phyloP scores from a whole-genome alignment of 2,888 invertebrate genomes.

The Blastobasis lacticolella region DNA sequence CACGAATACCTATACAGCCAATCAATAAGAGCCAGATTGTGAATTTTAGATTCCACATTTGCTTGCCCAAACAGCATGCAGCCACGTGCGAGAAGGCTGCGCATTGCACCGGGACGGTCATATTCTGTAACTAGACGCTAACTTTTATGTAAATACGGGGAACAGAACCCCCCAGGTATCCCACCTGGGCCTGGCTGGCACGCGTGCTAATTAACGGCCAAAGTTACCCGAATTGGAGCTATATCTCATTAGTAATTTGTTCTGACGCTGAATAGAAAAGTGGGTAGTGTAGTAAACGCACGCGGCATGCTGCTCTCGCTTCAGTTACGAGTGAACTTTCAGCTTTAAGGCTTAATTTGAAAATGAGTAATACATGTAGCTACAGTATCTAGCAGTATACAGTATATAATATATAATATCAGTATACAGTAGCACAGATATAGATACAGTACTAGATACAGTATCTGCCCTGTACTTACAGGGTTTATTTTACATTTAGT shows the following conservation, averaged over 20 bases:
- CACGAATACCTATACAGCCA: too few species aligned
- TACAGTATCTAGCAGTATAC: too few species aligned
- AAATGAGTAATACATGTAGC: background rate
- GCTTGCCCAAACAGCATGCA: too few species aligned
- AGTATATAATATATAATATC: background rate
- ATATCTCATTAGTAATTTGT: constrained; percentile 37
- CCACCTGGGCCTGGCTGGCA: constrained; percentile 48
- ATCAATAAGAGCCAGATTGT: too few species aligned
- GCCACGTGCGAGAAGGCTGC: background rate
- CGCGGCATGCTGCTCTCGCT: background rate
- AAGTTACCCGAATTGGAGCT: constrained; percentile 40
- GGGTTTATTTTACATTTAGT: too few species aligned
- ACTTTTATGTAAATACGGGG: constrained; percentile 51
- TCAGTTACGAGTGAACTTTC: background rate
- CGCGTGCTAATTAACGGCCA: constrained; percentile 50
- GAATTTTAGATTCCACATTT: too few species aligned
- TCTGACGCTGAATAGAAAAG: constrained; percentile 14
- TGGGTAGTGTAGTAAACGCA: background rate
- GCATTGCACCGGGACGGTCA: constrained; percentile 17
- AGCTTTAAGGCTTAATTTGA: background rate
- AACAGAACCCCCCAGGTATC: constrained; percentile 36
- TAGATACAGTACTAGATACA: too few species aligned
- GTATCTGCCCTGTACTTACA: too few species aligned
- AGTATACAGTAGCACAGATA: too few species aligned
- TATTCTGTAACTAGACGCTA: constrained; percentile 37